These are phyloP conservation scores for Poeciliopsis paucimaculata DNA, from an alignment of 2,797 vertebrate genomes.

Conservation along the genomic window DNA sequence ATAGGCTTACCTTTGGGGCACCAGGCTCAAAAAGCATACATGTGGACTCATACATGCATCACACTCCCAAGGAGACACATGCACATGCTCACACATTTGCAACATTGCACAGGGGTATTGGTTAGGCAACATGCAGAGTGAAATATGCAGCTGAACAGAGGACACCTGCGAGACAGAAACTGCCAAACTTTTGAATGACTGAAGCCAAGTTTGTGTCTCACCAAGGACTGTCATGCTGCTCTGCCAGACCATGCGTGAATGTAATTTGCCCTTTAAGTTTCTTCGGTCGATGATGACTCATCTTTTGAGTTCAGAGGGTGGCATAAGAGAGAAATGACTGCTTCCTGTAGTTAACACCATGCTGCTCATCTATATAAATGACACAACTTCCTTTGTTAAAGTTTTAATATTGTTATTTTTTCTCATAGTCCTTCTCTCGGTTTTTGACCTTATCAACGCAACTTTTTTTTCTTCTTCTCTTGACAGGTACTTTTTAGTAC, in stretches of 20 bases:
- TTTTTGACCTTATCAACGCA: conserved; percentile 29
- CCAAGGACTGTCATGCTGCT: conserved; percentile 53
- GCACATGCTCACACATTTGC: conserved; percentile 29
- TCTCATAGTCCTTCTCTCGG: conserved; percentile 13
- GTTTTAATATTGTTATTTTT: conserved; percentile 23
- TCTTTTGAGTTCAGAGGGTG: conserved; percentile 48
- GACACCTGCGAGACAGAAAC: conserved; percentile 59
- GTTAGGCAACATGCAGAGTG: conserved; percentile 38
- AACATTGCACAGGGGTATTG: conserved; percentile 30
- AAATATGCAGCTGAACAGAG: conserved; percentile 55
- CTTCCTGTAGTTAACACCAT: conserved; percentile 37
- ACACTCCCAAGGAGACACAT: conserved; percentile 33
- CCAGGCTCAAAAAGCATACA: conserved; percentile 3
- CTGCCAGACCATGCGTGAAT: conserved; percentile 59
- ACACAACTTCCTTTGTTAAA: conserved; percentile 25
- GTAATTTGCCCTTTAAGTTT: conserved; percentile 54
- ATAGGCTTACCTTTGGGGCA: conserved; percentile 38
- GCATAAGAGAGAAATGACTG: conserved; percentile 38
- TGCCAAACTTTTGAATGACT: conserved; percentile 62
- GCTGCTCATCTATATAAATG: conserved; percentile 50
- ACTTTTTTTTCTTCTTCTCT: conserved; percentile 7
- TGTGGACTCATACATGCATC: conserved; percentile 49
- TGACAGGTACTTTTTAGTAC: conserved; percentile 11
- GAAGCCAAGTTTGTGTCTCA: conserved; percentile 55
- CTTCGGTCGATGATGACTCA: conserved; percentile 60